phyloP scores from a whole-genome alignment of 1,140 invertebrate genomes.

The Goniozus legneri region DNA sequence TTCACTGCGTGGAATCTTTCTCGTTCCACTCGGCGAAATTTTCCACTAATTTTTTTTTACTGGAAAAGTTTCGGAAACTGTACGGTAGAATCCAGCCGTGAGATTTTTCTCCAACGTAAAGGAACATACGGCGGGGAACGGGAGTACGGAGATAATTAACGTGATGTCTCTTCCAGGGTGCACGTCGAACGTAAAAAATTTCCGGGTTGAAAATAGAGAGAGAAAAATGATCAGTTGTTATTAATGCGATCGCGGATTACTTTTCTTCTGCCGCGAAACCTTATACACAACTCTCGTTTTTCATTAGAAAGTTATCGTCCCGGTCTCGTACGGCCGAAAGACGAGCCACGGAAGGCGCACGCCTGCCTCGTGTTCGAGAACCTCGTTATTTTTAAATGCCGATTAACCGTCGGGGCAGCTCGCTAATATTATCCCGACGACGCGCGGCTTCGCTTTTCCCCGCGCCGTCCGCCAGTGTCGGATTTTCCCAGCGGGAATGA shows the following conservation, averaged over 20 bases:
- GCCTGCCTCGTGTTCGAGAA: neutral
- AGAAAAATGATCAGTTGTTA: neutral
- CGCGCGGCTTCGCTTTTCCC: neutral
- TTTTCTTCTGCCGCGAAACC: neutral
- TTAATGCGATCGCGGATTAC: neutral
- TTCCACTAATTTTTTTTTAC: too few relatives aligned
- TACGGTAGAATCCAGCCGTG: too few relatives aligned
- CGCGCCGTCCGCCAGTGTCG: constrained; percentile 11
- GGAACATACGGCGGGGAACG: too few relatives aligned
- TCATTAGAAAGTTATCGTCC: constrained; percentile 14
- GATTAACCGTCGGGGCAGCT: constrained; percentile 18
- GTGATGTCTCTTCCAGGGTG: too few relatives aligned
- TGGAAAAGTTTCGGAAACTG: too few relatives aligned
- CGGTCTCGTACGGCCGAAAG: constrained; percentile 12
- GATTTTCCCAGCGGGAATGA: constrained; percentile 11
- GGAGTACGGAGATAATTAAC: too few relatives aligned
- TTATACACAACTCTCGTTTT: constrained; percentile 11
- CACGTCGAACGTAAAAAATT: too few relatives aligned
- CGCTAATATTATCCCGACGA: neutral
- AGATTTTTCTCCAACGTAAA: too few relatives aligned
- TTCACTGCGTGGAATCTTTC: too few relatives aligned
- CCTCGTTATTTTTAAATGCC: constrained; percentile 28
- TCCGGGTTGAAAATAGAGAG: neutral
- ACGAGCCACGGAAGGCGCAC: constrained; percentile 6
- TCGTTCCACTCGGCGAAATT: too few relatives aligned